A percentile compares a stretch with the other conserved stretches of the same genome.
These are phyloP conservation scores for Trichopria drosophilae DNA, from an alignment of 2,888 invertebrate species.

Conservation along the genomic window DNA sequence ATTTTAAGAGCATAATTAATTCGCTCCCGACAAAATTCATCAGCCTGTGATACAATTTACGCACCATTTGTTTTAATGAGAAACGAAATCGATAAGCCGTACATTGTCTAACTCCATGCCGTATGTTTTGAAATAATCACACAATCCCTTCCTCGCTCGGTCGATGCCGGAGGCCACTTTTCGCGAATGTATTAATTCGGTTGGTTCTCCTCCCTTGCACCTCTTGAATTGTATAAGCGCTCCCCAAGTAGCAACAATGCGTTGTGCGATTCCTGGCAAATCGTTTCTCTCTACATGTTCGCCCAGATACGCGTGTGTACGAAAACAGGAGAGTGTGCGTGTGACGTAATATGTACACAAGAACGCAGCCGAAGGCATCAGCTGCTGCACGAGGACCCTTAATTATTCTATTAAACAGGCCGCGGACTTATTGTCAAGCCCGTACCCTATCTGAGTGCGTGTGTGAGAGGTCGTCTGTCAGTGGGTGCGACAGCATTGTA, in stretches of 20 bases:
- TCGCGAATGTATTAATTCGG: constrained; percentile 44
- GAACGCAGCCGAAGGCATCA: constrained; percentile 46
- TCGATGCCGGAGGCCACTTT: constrained; percentile 35
- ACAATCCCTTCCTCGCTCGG: constrained; percentile 14
- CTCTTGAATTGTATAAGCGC: constrained; percentile 41
- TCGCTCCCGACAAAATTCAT: too few species aligned
- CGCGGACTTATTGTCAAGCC: constrained; percentile 53
- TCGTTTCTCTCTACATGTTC: constrained; percentile 8
- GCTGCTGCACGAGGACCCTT: constrained; percentile 55
- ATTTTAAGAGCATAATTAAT: too few species aligned
- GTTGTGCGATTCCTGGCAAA: constrained; percentile 24
- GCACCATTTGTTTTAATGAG: too few species aligned
- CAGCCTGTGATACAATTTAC: too few species aligned
- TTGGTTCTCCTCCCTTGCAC: constrained; percentile 37
- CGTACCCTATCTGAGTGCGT: constrained; percentile 12
- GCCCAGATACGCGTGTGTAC: constrained; percentile 24
- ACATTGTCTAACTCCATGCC: too few species aligned
- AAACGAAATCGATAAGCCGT: too few species aligned
- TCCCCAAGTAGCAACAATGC: constrained; percentile 42
- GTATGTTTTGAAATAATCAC: constrained; percentile 32
- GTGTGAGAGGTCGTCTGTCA: constrained; percentile 42
- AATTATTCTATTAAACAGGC: constrained; percentile 58
- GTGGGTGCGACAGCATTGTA: constrained; percentile 42
- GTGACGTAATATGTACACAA: constrained; percentile 28
- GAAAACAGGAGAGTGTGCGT: constrained; percentile 12